Evolutionary conservation across 2,797 vertebrate species (phyloP).

Genomic region (Dermochelys coriacea): DNA sequence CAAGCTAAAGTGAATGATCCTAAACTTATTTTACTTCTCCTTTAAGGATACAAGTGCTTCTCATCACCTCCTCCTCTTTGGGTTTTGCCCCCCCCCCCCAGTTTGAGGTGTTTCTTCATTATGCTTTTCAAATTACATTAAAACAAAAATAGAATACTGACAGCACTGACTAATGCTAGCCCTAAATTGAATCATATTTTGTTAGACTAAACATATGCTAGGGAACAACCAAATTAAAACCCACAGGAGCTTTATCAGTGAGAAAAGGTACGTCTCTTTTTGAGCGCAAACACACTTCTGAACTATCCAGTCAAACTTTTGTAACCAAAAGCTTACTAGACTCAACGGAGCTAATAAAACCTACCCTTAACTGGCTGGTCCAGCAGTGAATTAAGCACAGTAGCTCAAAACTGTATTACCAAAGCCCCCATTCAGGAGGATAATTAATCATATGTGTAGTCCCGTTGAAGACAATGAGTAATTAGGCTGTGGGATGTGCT

Average conservation of each 20-base stretch:
- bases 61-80: neutral
- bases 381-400: neutral
- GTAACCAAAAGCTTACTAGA: neutral
- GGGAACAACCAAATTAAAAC: neutral
- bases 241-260: neutral
- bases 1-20: neutral
- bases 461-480: neutral
- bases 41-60: neutral
- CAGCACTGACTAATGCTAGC: neutral
- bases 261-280: rapidly evolving
- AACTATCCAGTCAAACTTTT: neutral
- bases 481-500: neutral
- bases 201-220: neutral
- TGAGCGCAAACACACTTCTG: neutral
- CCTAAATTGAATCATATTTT: neutral
- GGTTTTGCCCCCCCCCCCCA: neutral
- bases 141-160: neutral
- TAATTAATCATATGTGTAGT: neutral
- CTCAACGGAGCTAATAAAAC: neutral
- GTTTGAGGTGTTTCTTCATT: neutral
- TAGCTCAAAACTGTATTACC: neutral
- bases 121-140: neutral
- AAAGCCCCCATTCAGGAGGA: neutral
- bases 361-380: neutral
- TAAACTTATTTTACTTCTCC: neutral